A percentile compares a stretch with the other conserved stretches of the same genome.
phyloP scores from a whole-genome alignment of 2,113 vertebrate genomes.

The Malurus cyaneus region DNA sequence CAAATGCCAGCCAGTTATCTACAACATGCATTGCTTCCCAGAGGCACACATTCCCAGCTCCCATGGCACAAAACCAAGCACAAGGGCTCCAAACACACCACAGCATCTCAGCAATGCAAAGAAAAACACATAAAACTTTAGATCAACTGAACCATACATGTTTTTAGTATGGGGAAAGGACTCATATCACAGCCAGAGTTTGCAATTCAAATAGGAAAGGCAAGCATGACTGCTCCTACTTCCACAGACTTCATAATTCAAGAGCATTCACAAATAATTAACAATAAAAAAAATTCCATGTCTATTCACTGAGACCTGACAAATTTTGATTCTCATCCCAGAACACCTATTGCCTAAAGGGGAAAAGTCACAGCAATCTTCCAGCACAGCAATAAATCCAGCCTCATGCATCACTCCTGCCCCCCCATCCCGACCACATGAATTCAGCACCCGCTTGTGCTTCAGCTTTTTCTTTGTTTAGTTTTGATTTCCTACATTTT shows the following conservation, averaged over 20 bases:
- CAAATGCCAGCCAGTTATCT: background rate
- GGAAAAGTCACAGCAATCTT: background rate
- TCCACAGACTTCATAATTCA: background rate
- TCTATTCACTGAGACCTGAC: background rate
- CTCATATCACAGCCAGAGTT: background rate
- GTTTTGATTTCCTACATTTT: background rate
- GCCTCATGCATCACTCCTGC: background rate
- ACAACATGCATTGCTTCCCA: background rate
- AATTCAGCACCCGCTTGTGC: background rate
- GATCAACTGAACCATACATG: accelerated
- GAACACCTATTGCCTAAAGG: background rate
- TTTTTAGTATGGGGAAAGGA: background rate
- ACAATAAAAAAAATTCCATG: background rate
- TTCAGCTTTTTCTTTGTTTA: slow-evolving; percentile 20
- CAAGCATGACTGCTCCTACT: background rate
- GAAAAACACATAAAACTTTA: background rate
- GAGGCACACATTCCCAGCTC: background rate
- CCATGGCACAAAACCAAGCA: accelerated
- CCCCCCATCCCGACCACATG: background rate
- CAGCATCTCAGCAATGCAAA: background rate
- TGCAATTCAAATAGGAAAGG: background rate
- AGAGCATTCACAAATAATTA: background rate
- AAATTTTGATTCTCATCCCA: background rate
- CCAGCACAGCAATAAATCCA: background rate
- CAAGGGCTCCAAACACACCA: background rate